Evolutionary conservation across 2,888 invertebrate species (phyloP), one percentile per base, ranked within the genome.

Genomic region (Zelleria hepariella): DNA sequence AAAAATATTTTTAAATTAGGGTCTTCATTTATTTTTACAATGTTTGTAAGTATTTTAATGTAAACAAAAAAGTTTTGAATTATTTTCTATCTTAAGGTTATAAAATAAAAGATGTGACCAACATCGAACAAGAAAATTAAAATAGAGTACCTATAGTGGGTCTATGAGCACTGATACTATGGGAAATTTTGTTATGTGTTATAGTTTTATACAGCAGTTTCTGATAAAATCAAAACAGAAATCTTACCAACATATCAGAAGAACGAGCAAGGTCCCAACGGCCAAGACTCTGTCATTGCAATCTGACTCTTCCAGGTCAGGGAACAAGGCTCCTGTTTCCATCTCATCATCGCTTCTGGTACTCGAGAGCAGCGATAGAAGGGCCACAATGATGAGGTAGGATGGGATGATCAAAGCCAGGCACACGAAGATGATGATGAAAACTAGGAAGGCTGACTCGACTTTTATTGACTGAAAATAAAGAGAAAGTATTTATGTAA

Each of bases 401-500:
- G 91, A 84, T 57, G 94, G 91, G 68, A 93, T 91, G 61, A 93
- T 87, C 66, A 93, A 82, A 27, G 93, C 91, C 65, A 94, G 82
- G 69, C 93, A 86, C 57, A 91, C 86, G 66, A 93, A 92, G 54
- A 92, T 75, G 63, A 91, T 90, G 71, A 93, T 88, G 67, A 92
- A 84, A 18, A 88, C 90, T 62, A 94, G 85, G 73, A 94, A 93
- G 49, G 92, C 92, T 15, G 92, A 92, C 74, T 94, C 94, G 71
- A 93, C 88, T 81, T 92, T 92, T 69, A 94, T 87, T 57, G 93
- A 91, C 94, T 94, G 86, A 54, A 86, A 66, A 57, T 64, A 64
- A 54, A 61, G 58, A 58, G 59, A 32, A 57, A 26, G 24, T 18
- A 49, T 56, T 60, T 25, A 57, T 8, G 42, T 48, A 58, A 47